Conservation (phyloP, 2,797 vertebrate genomes). For the Merluccius polli region DNA sequence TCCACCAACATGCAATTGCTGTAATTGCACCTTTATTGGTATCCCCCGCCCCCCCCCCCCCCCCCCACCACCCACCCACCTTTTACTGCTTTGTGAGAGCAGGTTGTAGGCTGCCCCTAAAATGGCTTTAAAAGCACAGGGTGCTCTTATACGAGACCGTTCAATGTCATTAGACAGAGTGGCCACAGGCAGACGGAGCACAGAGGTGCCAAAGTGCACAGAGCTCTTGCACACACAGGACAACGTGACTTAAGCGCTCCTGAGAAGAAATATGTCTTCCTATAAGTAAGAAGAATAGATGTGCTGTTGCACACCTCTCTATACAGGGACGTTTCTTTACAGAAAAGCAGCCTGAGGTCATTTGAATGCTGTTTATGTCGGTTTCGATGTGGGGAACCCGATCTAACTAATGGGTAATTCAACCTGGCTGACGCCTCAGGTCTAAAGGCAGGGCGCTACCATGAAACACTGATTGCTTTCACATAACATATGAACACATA, state of each 20-base stretch:
- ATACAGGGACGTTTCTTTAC: not conserved
- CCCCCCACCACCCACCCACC: constrained; percentile 54
- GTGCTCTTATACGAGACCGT: constrained; percentile 54
- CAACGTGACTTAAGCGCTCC: constrained; percentile 16
- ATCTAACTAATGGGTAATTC: not conserved
- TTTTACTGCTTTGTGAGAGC: constrained; percentile 60
- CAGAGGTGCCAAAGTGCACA: constrained; percentile 26
- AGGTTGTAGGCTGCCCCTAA: constrained; percentile 55
- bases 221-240: constrained; percentile 32
- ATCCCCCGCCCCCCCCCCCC: constrained; percentile 31
- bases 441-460: not conserved
- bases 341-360: not conserved
- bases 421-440: not conserved
- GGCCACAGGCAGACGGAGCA: constrained; percentile 33
- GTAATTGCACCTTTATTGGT: constrained; percentile 70
- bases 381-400: not conserved
- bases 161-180: constrained; percentile 64
- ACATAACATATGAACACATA: not conserved
- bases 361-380: not conserved
- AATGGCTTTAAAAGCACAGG: constrained; percentile 70
- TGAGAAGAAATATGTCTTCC: not conserved
- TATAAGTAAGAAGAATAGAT: not conserved
- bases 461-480: not conserved
- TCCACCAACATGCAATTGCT: constrained; percentile 22
- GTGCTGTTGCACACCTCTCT: not conserved